These are phyloP conservation scores for Drosophila paranaensis DNA, from an alignment of 2,888 invertebrate genomes.

Conservation along the genomic window DNA sequence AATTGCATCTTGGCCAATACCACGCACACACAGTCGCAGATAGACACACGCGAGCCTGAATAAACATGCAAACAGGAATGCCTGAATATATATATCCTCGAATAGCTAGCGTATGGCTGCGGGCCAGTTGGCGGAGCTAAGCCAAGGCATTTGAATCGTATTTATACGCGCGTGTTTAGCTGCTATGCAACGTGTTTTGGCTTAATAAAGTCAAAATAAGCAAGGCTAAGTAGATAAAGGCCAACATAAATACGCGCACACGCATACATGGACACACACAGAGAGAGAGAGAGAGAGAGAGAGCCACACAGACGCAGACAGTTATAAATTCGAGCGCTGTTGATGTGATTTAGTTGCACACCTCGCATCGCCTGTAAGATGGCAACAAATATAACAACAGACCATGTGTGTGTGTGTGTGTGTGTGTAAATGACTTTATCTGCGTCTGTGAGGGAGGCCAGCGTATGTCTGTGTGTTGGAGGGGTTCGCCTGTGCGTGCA, in stretches of 20 bases:
- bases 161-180: conserved; percentile 72
- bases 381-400: conserved; percentile 74
- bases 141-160: conserved; percentile 40
- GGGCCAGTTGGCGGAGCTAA: conserved; percentile 17
- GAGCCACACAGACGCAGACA: conserved; percentile 42
- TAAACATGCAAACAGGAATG: conserved; percentile 38
- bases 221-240: conserved; percentile 75
- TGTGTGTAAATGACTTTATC: conserved; percentile 78
- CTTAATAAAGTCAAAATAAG: conserved; percentile 78
- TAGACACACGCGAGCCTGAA: conserved; percentile 10
- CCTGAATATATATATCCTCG: background rate
- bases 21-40: background rate
- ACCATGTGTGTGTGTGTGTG: conserved; percentile 22
- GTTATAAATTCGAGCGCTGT: conserved; percentile 76
- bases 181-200: conserved; percentile 77
- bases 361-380: conserved; percentile 78
- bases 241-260: conserved; percentile 61
- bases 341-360: conserved; percentile 80
- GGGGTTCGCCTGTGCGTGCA: conserved; percentile 69
- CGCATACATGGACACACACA: conserved; percentile 28
- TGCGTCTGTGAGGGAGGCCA: conserved; percentile 47
- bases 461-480: conserved; percentile 13
- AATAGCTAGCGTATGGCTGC: background rate
- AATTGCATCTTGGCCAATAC: conserved; percentile 45
- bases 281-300: conserved; percentile 11